Base-by-base conservation (phyloP, 2,797 vertebrate genomes). In the Pelobates cultripes region DNA sequence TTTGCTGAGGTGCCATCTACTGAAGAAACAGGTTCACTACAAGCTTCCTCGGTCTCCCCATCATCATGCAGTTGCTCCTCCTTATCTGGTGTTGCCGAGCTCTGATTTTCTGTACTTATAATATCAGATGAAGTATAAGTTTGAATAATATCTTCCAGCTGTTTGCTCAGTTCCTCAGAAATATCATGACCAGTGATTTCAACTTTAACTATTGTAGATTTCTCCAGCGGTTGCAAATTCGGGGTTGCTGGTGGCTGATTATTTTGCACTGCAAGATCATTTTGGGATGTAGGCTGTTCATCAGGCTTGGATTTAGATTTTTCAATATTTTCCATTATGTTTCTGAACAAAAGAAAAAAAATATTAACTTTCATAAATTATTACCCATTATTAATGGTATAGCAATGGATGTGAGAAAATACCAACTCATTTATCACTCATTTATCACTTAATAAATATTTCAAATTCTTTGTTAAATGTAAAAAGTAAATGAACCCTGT, bases 141-240 rank as follows among this genome's bases (percentile, higher is more conserved):
- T 82, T 91, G 93, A 84, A 99, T 92, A 85, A 99, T 98, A 86
- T 97, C 95, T 82, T 98, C 94, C 88, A 99, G 91, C 80, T 95
- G 94, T 41, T 84, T 88, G 75, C 83, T 91, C 86, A 98, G 80
- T 87, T 95, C 96, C 78, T 96, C 94, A 0, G 96, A 93, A 85
- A 94, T 88, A 77, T 94, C 94, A 0, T 86, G 85, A 2, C 15
- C 0, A 0, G 75, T 78, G 28, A 51, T 71, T 74, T 89, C 79
- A 0, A 86, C 63, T 40, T 2, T 70, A 41, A 15, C 0, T 0
- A 41, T 78, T 0, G 7, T 73, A 61, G 85, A 82, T 15, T 82
- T 86, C 0, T 0, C 3, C 0, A 61, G 51, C 8, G 44, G 0
- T 9, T 51, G 75, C 53, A 73, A 28, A 7, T 7, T 7, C n/a